These are phyloP conservation scores for Stenchaetothrips biformis DNA, from an alignment of 2,888 invertebrate genomes.

Conservation along the genomic window DNA sequence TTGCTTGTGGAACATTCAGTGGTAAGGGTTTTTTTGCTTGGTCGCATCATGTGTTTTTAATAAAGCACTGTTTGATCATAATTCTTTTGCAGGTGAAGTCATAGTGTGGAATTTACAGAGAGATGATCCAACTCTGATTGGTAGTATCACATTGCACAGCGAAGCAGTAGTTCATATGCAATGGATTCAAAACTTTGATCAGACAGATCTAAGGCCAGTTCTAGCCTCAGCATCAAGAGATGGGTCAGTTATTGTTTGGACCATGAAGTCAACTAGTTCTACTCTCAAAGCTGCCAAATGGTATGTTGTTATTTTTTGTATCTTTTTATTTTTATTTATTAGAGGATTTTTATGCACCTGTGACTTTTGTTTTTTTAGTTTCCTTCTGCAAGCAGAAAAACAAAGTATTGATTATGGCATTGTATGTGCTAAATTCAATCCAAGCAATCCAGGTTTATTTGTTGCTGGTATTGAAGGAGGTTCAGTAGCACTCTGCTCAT, in stretches of 20 bases:
- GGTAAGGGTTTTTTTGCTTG: not conserved
- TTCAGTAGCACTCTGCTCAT: not conserved
- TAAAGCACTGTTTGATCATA: not conserved
- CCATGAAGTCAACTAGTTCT: not conserved
- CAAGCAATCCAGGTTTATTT: not conserved
- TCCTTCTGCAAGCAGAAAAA: not conserved
- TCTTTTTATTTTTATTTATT: not conserved
- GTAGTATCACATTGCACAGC: not conserved
- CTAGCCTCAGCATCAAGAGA: not conserved
- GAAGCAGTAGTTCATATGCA: not conserved
- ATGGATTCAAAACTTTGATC: not conserved
- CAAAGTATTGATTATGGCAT: not conserved
- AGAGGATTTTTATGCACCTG: not conserved
- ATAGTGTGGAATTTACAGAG: not conserved
- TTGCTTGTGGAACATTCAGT: slow-evolving; percentile 16
- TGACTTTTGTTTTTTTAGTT: not conserved
- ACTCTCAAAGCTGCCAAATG: not conserved
- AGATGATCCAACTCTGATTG: slow-evolving; percentile 9
- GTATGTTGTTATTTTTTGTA: not conserved
- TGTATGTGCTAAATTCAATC: not conserved
- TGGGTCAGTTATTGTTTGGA: not conserved
- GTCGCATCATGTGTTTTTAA: not conserved
- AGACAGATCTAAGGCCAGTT: not conserved
- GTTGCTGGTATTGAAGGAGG: not conserved
- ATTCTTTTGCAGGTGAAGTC: not conserved